A percentile compares a stretch with the other conserved stretches of the same genome.
These are phyloP conservation scores for Promerops cafer DNA, from an alignment of 2,113 vertebrate genomes.

Conservation along the genomic window DNA sequence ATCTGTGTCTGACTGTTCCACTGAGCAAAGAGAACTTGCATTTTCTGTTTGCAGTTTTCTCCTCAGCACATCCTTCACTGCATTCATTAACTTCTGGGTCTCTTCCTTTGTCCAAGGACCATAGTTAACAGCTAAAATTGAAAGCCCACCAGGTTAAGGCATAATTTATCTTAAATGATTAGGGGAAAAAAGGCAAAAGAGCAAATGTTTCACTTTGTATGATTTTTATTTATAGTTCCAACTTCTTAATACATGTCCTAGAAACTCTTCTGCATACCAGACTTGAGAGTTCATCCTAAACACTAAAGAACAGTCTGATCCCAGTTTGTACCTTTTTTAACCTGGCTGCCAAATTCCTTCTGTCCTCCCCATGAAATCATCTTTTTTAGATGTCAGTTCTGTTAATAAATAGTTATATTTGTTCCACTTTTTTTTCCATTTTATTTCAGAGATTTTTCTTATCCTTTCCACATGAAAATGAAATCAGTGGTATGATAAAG, in stretches of 20 bases:
- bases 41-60: background rate
- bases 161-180: background rate
- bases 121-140: slow-evolving; percentile 39
- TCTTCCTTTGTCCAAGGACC: slow-evolving; percentile 70
- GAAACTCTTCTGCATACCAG: background rate
- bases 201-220: background rate
- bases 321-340: background rate
- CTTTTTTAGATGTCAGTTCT: background rate
- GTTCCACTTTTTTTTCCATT: background rate
- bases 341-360: background rate
- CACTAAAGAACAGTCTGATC: background rate
- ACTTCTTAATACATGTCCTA: background rate
- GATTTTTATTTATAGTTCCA: background rate
- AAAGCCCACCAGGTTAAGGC: background rate
- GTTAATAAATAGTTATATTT: background rate
- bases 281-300: background rate
- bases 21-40: background rate
- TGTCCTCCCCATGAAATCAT: background rate
- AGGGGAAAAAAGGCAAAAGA: background rate
- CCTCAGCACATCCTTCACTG: slow-evolving; percentile 63
- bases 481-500: background rate
- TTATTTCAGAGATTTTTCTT: background rate
- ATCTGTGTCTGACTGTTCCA: background rate
- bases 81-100: slow-evolving; percentile 45
- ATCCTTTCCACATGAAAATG: background rate